A percentile compares a stretch with the other conserved stretches of the same genome.
phyloP scores from a whole-genome alignment of 2,797 vertebrate species.

The Gymnodraco acuticeps region DNA sequence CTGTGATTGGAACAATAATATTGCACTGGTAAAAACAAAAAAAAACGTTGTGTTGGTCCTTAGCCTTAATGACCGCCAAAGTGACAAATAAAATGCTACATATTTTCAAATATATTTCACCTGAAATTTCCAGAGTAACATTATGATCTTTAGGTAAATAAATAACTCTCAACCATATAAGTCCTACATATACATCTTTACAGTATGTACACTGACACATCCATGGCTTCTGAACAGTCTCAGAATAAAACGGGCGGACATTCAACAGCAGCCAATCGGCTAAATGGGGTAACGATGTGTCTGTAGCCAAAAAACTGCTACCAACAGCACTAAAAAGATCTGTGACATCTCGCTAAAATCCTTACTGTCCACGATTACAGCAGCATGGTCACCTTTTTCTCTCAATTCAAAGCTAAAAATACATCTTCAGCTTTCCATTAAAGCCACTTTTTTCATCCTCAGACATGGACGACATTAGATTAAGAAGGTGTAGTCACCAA shows the following conservation, averaged over 20 bases:
- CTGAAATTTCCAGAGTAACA: slow-evolving; percentile 88
- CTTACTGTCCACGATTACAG: slow-evolving; percentile 34
- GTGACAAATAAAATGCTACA: slow-evolving; percentile 81
- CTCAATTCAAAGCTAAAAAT: slow-evolving; percentile 16
- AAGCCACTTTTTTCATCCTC: slow-evolving; percentile 31
- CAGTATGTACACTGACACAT: slow-evolving; percentile 87
- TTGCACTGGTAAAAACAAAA: slow-evolving; percentile 82
- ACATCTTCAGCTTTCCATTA: slow-evolving; percentile 29
- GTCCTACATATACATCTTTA: slow-evolving; percentile 89
- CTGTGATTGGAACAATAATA: slow-evolving; percentile 79
- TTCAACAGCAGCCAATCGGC: slow-evolving; percentile 66
- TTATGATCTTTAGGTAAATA: slow-evolving; percentile 87
- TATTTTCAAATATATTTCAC: slow-evolving; percentile 87
- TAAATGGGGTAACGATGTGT: slow-evolving; percentile 52
- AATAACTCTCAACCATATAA: slow-evolving; percentile 89
- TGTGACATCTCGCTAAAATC: slow-evolving; percentile 18
- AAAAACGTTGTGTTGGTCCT: slow-evolving; percentile 85
- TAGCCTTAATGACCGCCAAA: slow-evolving; percentile 82
- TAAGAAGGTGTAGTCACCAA: slow-evolving; percentile 10
- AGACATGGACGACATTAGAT: slow-evolving; percentile 7
- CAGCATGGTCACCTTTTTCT: slow-evolving; percentile 18
- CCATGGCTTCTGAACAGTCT: slow-evolving; percentile 47
- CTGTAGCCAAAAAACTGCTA: slow-evolving; percentile 65
- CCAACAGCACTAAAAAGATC: slow-evolving; percentile 12
- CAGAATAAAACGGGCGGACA: slow-evolving; percentile 56